Evolutionary conservation across 2,888 invertebrate species (phyloP).

Genomic region (Drosophila hamatofila): DNA sequence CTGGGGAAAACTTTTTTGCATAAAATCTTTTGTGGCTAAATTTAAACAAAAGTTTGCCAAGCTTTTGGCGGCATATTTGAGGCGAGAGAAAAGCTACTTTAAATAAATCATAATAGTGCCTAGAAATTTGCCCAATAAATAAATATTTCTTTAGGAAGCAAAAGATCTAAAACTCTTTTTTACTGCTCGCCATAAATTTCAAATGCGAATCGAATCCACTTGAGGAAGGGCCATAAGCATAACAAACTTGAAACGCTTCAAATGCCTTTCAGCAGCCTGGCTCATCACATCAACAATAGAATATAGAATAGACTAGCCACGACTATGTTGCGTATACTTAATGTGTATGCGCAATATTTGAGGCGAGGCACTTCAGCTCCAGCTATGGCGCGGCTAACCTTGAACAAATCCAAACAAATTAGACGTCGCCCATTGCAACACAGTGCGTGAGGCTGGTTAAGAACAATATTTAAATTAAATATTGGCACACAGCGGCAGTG

Average conservation of each 20-base stretch:
- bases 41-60: constrained; percentile 39
- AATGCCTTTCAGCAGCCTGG: constrained; percentile 51
- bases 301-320: constrained; percentile 7
- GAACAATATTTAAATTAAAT: constrained; percentile 80
- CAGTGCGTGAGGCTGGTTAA: constrained; percentile 71
- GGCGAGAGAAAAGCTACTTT: background rate
- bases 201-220: constrained; percentile 45
- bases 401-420: constrained; percentile 62
- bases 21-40: background rate
- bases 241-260: constrained; percentile 40
- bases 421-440: constrained; percentile 64
- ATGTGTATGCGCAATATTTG: constrained; percentile 72
- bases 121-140: background rate
- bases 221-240: constrained; percentile 39
- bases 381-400: constrained; percentile 61
- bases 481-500: constrained; percentile 64
- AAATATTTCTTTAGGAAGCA: too few species aligned
- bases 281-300: constrained; percentile 26
- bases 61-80: constrained; percentile 43
- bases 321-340: constrained; percentile 59
- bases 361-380: constrained; percentile 48
- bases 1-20: constrained; percentile 45
- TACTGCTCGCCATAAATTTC: constrained; percentile 26
- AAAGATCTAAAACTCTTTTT: constrained; percentile 10
- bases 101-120: background rate